phyloP scores from a whole-genome alignment of 2,888 invertebrate species.

The Synergus umbraculus region DNA sequence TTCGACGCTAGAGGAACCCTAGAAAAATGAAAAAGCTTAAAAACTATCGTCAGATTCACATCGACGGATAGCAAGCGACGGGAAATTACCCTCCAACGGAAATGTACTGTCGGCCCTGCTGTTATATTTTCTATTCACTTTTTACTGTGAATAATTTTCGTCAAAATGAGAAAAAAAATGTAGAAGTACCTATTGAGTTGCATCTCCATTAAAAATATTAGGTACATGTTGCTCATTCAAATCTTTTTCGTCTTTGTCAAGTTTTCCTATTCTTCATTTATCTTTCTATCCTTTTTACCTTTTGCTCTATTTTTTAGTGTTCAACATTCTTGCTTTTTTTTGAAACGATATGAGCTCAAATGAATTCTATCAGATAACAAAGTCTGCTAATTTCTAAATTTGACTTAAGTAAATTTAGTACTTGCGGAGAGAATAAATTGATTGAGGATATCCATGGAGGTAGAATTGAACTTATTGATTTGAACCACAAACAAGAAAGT shows the following conservation, averaged over 20 bases:
- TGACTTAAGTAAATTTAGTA: not conserved
- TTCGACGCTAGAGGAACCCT: too few relatives aligned
- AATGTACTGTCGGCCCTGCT: not conserved
- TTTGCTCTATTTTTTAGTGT: not conserved
- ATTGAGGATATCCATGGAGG: slow-evolving; percentile 14
- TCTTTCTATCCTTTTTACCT: not conserved
- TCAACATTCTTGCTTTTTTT: not conserved
- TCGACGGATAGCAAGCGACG: slow-evolving; percentile 17
- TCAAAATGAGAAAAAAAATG: not conserved
- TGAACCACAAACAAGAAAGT: slow-evolving; percentile 28
- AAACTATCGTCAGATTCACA: not conserved
- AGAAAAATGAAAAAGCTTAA: not conserved
- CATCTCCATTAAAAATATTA: slow-evolving; percentile 23
- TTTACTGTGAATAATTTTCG: not conserved
- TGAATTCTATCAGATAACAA: too few relatives aligned
- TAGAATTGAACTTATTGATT: slow-evolving; percentile 18
- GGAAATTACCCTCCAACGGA: slow-evolving; percentile 13
- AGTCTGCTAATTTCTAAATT: not conserved
- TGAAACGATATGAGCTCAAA: not conserved
- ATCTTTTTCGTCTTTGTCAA: not conserved
- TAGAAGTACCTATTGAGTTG: not conserved
- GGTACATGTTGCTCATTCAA: not conserved
- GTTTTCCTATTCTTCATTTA: not conserved
- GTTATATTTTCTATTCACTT: slow-evolving; percentile 21
- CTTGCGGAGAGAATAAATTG: not conserved